Percentiles rank a stretch among this genome's conserved stretches.
These are phyloP conservation scores for Tursiops truncatus DNA, from an alignment of 2,113 vertebrate genomes.

Conservation along the genomic window DNA sequence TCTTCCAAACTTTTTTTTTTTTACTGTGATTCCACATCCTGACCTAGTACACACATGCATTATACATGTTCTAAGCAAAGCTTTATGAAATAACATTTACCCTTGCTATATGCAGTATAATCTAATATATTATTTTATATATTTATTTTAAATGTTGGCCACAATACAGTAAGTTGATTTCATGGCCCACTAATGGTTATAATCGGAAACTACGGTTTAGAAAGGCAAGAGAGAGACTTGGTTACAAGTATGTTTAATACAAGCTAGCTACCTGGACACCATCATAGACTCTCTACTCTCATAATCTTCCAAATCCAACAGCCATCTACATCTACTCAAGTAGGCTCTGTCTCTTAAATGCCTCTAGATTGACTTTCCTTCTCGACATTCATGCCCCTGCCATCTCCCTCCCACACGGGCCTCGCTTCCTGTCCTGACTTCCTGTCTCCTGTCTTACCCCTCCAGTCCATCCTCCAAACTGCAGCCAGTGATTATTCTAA, in stretches of 20 bases:
- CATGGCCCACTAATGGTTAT: background rate
- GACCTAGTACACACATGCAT: background rate
- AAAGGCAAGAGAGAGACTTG: background rate
- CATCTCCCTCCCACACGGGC: background rate
- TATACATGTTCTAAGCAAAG: background rate
- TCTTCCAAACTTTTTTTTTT: background rate
- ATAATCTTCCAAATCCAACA: background rate
- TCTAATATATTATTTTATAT: background rate
- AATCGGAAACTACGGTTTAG: background rate
- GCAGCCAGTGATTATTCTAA: background rate
- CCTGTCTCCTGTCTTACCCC: background rate
- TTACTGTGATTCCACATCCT: background rate
- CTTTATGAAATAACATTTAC: background rate
- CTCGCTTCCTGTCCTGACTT: background rate
- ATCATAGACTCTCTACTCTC: background rate
- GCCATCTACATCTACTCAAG: background rate
- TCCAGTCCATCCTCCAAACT: background rate
- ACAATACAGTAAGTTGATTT: background rate
- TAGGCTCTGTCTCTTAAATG: background rate
- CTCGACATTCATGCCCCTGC: background rate
- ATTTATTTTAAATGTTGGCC: background rate
- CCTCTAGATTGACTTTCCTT: background rate
- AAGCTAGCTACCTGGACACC: background rate
- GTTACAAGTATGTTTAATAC: background rate
- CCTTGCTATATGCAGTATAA: background rate